Conservation (phyloP, 2,113 vertebrate genomes). For the Eretmochelys imbricata region DNA sequence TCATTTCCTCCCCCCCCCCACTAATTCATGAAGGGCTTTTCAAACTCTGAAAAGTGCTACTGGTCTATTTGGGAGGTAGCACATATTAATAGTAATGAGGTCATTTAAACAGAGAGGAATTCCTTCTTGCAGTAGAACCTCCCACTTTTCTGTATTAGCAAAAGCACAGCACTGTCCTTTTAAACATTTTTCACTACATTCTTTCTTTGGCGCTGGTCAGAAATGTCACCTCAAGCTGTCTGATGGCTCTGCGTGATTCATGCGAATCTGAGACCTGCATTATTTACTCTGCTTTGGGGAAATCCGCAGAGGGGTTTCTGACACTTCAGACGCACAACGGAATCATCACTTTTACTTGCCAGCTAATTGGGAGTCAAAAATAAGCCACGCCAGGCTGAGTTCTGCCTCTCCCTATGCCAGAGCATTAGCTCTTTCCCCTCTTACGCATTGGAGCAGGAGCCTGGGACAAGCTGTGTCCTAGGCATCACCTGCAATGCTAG, state of each 20-base stretch:
- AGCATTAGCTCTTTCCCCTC: neutral
- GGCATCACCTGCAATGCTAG: neutral
- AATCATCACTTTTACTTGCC: conserved; percentile 16
- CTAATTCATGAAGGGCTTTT: neutral
- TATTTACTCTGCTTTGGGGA: conserved; percentile 50
- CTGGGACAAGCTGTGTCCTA: neutral
- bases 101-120: neutral
- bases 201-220: neutral
- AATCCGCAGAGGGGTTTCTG: conserved; percentile 15
- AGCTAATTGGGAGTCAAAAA: neutral
- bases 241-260: neutral
- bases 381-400: neutral
- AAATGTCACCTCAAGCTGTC: neutral
- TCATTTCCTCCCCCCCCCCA: neutral
- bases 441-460: neutral
- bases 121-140: neutral
- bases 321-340: neutral
- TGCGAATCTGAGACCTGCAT: conserved; percentile 1
- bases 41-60: neutral
- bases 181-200: neutral
- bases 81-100: neutral
- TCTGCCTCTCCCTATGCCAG: neutral
- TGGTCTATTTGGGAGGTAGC: neutral
- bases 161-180: neutral
- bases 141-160: neutral